Evolutionary conservation across 2,888 invertebrate genomes (phyloP), one percentile per base, ranked within the genome.

Genomic region (Diarsia dahlii): DNA sequence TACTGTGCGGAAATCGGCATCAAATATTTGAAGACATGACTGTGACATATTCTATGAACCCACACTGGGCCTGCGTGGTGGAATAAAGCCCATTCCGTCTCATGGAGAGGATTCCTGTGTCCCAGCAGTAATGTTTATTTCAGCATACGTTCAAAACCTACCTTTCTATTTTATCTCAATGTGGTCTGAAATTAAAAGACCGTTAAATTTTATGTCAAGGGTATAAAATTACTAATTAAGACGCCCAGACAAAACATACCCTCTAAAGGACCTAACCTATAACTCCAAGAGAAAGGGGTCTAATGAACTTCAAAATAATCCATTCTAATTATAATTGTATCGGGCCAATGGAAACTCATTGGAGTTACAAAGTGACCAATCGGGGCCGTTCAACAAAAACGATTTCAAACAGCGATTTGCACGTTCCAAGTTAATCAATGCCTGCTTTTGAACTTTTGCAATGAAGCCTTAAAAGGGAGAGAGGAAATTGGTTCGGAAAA

Each of bases 351-450:
- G 72, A 79, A 85, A 74, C 71, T 54, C 80, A 82, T 81, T 80
- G 63, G 52, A 80, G 70, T 75, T 81, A 64, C 65, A 78, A 88
- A 85, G 63, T 80, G 85, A 87, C 84, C 89, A 85, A 84, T 84
- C 72, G 76, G 68, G 75, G 45, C n/a, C n/a, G n/a, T 56, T 79
- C 69, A 82, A 88, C 89, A 83, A 88, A 60, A 84, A 85, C 78
- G 74, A 80, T 87, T 84, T 76, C 39, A 73, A 87, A 88, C 80
- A 79, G 80, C 87, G 81, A 87, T 88, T 88, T 83, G 77, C 88
- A 88, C 90, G 89, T 79, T 75, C 82, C 87, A 77, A 84, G 81
- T 88, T 88, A 88, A 88, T 89, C 88, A 88, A 88, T 87, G 87
- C 86, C 58, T 75, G 78, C 81, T 84, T 86, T 82, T 81, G 75